phyloP scores from a whole-genome alignment of 2,797 vertebrate genomes.

The Pipistrellus nathusii region DNA sequence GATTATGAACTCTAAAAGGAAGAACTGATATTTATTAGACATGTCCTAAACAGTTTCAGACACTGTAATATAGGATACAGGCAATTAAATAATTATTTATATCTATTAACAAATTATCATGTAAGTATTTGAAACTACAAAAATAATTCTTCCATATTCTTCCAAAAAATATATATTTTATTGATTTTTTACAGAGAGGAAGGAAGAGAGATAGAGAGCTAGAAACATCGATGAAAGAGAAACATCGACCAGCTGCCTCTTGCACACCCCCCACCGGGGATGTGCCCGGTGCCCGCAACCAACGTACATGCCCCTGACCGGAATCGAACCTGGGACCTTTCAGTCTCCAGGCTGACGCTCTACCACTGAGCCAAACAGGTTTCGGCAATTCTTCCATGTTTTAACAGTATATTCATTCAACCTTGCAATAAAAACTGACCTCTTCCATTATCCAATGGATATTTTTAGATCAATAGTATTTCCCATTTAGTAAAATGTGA shows the following conservation, averaged over 20 bases:
- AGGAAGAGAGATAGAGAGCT: no score
- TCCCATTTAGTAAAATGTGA: constrained; percentile 72
- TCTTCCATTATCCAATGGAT: constrained; percentile 55
- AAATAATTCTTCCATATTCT: constrained; percentile 39
- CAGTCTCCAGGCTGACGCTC: no score
- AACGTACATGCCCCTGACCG: no score
- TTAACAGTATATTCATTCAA: constrained; percentile 51
- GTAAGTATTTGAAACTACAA: constrained; percentile 32
- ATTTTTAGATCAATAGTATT: constrained; percentile 68
- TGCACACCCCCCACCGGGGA: no score
- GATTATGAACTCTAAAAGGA: constrained; percentile 18
- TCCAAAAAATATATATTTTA: no score
- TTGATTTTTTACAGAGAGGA: no score
- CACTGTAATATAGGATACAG: background rate
- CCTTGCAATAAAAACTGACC: constrained; percentile 54
- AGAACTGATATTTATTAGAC: constrained; percentile 32
- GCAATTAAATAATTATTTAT: constrained; percentile 51
- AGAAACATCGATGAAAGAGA: no score
- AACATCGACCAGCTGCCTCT: no score
- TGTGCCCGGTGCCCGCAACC: no score
- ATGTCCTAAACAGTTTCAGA: constrained; percentile 18
- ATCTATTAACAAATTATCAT: constrained; percentile 49
- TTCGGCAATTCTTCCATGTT: constrained; percentile 31
- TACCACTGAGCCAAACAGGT: no score
- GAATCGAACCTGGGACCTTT: no score